Conservation (phyloP, 2,113 vertebrate genomes). For the Eira barbara region DNA sequence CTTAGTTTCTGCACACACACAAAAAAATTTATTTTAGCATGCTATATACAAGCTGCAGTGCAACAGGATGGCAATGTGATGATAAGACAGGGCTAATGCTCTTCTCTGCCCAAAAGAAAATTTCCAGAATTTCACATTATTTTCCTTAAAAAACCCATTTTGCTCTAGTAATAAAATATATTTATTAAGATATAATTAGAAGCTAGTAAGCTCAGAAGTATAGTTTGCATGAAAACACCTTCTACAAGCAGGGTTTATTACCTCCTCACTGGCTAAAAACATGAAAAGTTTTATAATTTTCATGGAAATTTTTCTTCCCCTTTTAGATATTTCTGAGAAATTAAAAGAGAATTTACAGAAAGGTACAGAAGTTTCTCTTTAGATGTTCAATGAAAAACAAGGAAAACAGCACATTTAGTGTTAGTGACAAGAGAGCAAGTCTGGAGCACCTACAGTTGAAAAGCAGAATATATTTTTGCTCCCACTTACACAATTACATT, state of each 20-base stretch:
- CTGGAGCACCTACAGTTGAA: conserved; percentile 84
- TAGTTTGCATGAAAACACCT: conserved; percentile 83
- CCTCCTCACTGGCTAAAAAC: conserved; percentile 74
- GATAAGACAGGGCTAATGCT: conserved; percentile 73
- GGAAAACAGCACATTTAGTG: conserved; percentile 81
- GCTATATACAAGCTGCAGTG: conserved; percentile 73
- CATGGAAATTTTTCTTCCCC: conserved; percentile 37
- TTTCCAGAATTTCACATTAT: conserved; percentile 72
- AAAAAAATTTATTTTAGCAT: conserved; percentile 50
- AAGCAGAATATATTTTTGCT: conserved; percentile 82
- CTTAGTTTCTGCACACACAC: conserved; percentile 59
- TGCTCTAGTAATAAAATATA: conserved; percentile 85
- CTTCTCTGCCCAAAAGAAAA: conserved; percentile 75
- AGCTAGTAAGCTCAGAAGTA: conserved; percentile 82
- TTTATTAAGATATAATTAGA: conserved; percentile 85
- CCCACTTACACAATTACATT: conserved; percentile 80
- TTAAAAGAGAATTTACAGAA: conserved; percentile 78
- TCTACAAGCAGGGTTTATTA: conserved; percentile 73
- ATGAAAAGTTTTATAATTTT: conserved; percentile 74
- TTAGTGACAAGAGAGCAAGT: conserved; percentile 84
- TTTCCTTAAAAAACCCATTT: conserved; percentile 73
- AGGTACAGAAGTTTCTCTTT: conserved; percentile 75
- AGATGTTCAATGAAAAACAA: conserved; percentile 80
- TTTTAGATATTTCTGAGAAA: conserved; percentile 55
- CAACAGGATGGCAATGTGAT: conserved; percentile 74